Evolutionary conservation across 2,888 invertebrate genomes (phyloP).

Genomic region (Ischnus inquisitorius): DNA sequence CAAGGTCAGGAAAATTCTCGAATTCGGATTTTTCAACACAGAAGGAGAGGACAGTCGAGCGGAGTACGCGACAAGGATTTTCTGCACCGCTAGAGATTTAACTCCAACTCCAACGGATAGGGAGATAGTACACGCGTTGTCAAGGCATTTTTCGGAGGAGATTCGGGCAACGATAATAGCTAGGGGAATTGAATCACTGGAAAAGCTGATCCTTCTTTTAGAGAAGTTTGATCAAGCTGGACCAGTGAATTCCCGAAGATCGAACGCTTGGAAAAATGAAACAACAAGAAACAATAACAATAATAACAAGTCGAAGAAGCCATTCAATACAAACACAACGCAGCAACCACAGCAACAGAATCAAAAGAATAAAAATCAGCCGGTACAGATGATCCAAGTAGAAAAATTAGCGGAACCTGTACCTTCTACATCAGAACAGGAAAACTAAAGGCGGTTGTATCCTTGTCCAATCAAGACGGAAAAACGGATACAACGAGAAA

Average conservation of each 20-base stretch:
- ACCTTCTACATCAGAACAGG: neutral
- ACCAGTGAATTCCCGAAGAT: neutral
- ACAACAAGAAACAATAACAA: neutral
- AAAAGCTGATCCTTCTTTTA: neutral
- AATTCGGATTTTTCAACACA: too few species aligned
- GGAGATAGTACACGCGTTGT: neutral
- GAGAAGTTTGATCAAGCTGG: constrained; percentile 5
- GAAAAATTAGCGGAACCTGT: neutral
- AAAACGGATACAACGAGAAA: neutral
- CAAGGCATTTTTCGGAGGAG: constrained; percentile 22
- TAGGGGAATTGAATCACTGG: neutral
- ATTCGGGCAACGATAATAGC: neutral
- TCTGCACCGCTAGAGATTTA: neutral
- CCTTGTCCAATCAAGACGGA: neutral
- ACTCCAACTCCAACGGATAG: neutral
- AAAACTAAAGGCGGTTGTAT: neutral
- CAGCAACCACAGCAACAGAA: neutral
- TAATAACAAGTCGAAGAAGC: neutral
- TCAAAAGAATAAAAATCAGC: neutral
- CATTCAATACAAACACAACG: neutral
- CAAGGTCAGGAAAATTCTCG: neutral
- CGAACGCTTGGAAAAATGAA: neutral
- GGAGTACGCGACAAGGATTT: neutral
- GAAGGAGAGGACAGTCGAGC: neutral
- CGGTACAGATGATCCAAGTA: neutral